These are phyloP conservation scores for Apostichopus californicus DNA, from an alignment of 35 echinoderm and acorn worm species.

Conservation along the genomic window DNA sequence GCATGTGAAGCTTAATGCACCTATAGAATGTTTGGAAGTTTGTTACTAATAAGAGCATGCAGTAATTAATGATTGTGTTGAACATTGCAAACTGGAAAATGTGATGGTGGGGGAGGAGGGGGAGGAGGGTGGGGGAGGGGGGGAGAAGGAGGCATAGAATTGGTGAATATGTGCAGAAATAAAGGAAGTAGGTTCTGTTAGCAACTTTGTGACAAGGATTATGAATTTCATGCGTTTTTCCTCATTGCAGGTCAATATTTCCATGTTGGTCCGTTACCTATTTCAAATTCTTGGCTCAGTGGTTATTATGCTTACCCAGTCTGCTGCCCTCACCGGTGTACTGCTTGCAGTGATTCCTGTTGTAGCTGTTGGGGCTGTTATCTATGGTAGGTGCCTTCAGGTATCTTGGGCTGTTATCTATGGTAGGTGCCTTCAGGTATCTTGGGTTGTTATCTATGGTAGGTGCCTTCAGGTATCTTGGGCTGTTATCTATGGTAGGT, in stretches of 20 bases:
- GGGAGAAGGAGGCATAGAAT: no score
- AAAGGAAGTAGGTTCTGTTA: no score
- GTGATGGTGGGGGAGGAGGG: no score
- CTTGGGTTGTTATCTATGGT: not conserved
- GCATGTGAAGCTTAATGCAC: no score
- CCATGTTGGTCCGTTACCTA: constrained; percentile 87
- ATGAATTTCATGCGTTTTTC: not conserved
- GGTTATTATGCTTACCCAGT: constrained; percentile 84
- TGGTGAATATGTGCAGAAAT: no score
- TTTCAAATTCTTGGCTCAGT: constrained; percentile 86
- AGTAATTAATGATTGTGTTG: no score
- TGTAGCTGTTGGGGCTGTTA: constrained; percentile 87
- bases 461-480: not conserved
- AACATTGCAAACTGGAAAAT: no score
- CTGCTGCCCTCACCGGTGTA: constrained; percentile 86
- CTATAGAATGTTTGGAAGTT: no score
- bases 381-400: constrained; percentile 78
- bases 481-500: no score
- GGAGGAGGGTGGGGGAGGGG: no score
- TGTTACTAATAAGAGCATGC: no score
- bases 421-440: not conserved
- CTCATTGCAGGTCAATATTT: constrained; percentile 83
- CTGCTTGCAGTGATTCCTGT: constrained; percentile 85
- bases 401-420: not conserved
- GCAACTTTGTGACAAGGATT: no score